Evolutionary conservation across 2,797 vertebrate species (phyloP).

Genomic region (Bovichtus diacanthus): DNA sequence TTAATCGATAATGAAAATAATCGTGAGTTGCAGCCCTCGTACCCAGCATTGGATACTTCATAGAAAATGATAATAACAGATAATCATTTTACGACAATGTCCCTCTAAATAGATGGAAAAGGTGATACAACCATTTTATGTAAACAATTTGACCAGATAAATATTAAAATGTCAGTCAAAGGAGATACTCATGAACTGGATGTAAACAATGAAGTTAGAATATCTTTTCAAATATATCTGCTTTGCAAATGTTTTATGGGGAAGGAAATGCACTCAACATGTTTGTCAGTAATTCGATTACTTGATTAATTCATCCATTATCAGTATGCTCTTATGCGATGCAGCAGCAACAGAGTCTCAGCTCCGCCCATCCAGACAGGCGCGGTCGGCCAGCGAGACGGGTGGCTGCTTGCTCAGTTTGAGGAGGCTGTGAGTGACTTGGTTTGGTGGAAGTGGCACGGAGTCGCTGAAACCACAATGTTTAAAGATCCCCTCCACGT

Average conservation of each 20-base stretch:
- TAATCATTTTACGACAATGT: too few species aligned
- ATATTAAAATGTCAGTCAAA: too few species aligned
- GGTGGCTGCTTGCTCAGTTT: slow-evolving; percentile 15
- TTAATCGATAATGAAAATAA: too few species aligned
- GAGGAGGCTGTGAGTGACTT: slow-evolving; percentile 34
- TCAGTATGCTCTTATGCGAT: background rate
- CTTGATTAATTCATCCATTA: slow-evolving; percentile 3
- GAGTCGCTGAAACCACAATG: slow-evolving; percentile 61
- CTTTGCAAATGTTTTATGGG: background rate
- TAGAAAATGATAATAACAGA: background rate
- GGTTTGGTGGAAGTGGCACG: slow-evolving; percentile 44
- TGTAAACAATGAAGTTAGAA: background rate
- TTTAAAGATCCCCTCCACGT: slow-evolving; percentile 56
- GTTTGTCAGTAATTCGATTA: background rate
- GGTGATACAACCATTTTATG: too few species aligned
- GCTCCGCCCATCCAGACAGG: slow-evolving; percentile 60
- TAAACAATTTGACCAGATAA: too few species aligned
- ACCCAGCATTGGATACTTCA: background rate
- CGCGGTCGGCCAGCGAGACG: slow-evolving; percentile 43
- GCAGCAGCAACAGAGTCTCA: background rate
- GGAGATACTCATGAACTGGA: background rate
- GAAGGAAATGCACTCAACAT: background rate
- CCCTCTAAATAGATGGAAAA: too few species aligned
- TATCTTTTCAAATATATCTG: background rate
- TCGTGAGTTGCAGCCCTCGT: too few species aligned